phyloP scores from a whole-genome alignment of 2,113 vertebrate genomes.

The Saiga tatarica region DNA sequence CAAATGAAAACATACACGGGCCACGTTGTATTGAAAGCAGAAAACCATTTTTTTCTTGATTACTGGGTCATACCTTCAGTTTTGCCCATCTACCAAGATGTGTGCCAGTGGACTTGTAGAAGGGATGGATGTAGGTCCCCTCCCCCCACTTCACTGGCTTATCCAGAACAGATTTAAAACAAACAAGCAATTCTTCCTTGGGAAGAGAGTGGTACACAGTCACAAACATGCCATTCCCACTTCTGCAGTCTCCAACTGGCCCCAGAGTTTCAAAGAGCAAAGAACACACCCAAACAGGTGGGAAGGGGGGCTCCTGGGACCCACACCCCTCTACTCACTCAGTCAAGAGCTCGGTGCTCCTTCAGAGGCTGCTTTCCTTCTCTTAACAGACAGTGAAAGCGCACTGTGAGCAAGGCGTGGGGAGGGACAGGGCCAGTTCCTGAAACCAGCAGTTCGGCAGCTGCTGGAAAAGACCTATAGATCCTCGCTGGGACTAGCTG shows the following conservation, averaged over 20 bases:
- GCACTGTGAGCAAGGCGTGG: fast-evolving
- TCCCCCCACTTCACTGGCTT: background rate
- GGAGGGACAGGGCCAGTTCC: background rate
- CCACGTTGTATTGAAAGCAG: too few species aligned
- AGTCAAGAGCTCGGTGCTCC: too few species aligned
- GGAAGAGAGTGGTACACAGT: too few species aligned
- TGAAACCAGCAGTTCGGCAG: fast-evolving
- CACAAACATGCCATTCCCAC: background rate
- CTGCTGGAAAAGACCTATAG: background rate
- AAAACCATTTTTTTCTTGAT: too few species aligned
- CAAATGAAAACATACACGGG: too few species aligned
- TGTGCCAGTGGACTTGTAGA: background rate
- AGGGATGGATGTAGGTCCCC: too few species aligned
- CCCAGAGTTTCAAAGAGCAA: background rate
- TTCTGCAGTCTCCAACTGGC: background rate
- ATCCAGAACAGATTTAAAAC: background rate
- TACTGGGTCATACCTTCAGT: too few species aligned
- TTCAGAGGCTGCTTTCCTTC: background rate
- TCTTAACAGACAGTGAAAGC: background rate
- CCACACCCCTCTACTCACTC: too few species aligned
- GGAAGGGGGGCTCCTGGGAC: too few species aligned
- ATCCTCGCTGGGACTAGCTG: too few species aligned
- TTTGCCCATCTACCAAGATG: background rate
- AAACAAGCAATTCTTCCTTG: too few species aligned
- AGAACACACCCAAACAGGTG: fast-evolving